phyloP scores from a whole-genome alignment of 1,140 invertebrate genomes.

The Dinoponera quadriceps region DNA sequence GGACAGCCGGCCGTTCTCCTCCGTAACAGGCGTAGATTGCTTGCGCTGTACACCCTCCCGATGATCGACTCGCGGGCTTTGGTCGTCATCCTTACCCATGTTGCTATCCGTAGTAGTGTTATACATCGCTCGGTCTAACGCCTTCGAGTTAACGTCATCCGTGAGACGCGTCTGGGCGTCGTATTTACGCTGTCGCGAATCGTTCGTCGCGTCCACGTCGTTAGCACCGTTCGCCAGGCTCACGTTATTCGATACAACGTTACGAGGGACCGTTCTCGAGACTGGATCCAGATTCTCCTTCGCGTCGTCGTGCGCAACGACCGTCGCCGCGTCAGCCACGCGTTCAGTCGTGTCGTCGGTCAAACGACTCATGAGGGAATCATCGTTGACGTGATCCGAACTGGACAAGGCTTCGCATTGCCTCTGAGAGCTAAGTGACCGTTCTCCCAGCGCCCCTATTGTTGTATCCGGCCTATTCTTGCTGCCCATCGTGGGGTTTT shows the following conservation, averaged over 20 bases:
- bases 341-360: constrained; percentile 14
- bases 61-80: background rate
- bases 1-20: background rate
- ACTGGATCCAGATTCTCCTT: constrained; percentile 75
- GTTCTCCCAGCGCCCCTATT: background rate
- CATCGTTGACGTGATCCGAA: background rate
- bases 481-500: constrained; percentile 14
- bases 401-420: constrained; percentile 15
- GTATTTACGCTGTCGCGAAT: background rate
- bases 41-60: constrained; percentile 20
- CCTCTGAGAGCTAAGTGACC: background rate
- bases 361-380: background rate
- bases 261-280: constrained; percentile 17
- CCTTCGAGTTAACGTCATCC: constrained; percentile 16
- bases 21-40: background rate
- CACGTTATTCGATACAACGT: constrained; percentile 17
- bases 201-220: background rate
- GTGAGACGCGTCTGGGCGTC: background rate
- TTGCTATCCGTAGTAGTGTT: constrained; percentile 11
- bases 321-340: background rate
- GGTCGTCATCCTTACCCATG: background rate
- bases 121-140: background rate
- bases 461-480: background rate
- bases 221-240: background rate
- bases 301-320: constrained; percentile 53